Base-by-base conservation (phyloP, 2,797 vertebrate genomes). In the Aratinga solstitialis region DNA sequence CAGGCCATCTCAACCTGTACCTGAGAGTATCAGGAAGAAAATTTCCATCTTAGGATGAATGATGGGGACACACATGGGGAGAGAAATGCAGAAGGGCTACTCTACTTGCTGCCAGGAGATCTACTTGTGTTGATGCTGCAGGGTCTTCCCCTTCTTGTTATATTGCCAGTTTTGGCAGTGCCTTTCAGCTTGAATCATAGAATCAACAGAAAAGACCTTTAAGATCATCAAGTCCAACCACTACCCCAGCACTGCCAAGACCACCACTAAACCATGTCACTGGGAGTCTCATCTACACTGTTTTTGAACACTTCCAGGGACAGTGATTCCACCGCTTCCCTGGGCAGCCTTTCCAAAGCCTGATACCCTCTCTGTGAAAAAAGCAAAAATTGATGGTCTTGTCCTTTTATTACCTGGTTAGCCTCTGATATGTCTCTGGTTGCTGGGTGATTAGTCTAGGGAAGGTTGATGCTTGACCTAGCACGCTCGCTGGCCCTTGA, bases 51-150 rank as follows among this genome's bases (percentile, higher is more conserved):
- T 51, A 32, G 61, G 20, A 50, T 22, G 13, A 74, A 22, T 38
- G 47, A 63, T 17, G 11, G 19, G 21, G 7, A 83, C 50, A 78
- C 0, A 23, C 34, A 34, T 0, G 1, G 17, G 40, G 24, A 80
- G 26, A 61, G 4, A 26, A 81, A 84, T 38, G 23, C 15, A 82
- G 50, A 84, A 78, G 13, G 10, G 9, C 20, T 47, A 63, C 10
- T 10, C 30, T 9, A 83, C 16, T 17, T 68, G 13, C 34, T 78
- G 24, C 9, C 26, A 72, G 34, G 24, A 91, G 63, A 59, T 43
- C 23, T 69, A n/a, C 27, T n/a, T 43, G 9, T 40, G 34, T 2
- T 67, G 54, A 42, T 8, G 5, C 11, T 36, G 9, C 8, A 23
- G 30, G 7, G 26, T 65, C 50, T 81, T 59, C 13, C 14, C 15